phyloP scores from a whole-genome alignment of 1,140 invertebrate genomes.

The Trinorchestia longiramus region DNA sequence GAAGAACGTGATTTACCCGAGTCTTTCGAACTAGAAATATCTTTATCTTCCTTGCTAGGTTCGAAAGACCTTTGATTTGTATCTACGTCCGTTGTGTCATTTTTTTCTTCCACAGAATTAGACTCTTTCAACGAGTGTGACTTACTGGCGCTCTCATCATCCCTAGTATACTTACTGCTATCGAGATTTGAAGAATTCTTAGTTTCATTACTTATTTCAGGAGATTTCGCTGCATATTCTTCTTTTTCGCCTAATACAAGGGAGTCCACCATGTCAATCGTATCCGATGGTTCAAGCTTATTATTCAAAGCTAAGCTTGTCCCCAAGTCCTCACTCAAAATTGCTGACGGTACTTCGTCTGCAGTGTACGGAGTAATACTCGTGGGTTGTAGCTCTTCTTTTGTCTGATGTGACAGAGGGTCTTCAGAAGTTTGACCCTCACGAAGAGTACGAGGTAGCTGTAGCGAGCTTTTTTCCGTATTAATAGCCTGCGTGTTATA shows the following conservation, averaged over 20 bases:
- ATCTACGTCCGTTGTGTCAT: not conserved
- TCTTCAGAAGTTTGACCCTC: not conserved
- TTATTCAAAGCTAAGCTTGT: not conserved
- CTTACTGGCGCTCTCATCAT: not conserved
- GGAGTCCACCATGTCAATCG: slow-evolving; percentile 30
- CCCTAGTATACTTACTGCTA: not conserved
- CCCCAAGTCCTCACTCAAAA: not conserved
- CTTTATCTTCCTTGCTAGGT: not conserved
- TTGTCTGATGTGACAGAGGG: too few species aligned
- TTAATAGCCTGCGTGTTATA: not conserved
- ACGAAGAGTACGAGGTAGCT: not conserved
- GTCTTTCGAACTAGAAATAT: not conserved
- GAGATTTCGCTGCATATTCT: not conserved
- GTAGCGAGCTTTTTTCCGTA: not conserved
- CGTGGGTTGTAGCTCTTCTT: not conserved
- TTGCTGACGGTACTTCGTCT: not conserved
- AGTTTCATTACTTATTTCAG: not conserved
- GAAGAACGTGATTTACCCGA: not conserved
- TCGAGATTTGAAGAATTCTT: not conserved
- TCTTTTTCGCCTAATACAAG: slow-evolving; percentile 1
- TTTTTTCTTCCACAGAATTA: not conserved
- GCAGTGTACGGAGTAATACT: not conserved
- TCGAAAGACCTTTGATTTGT: not conserved
- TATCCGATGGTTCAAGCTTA: not conserved
- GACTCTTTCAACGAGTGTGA: not conserved